phyloP scores from a whole-genome alignment of 2,797 vertebrate species.

The Oophaga sylvatica region DNA sequence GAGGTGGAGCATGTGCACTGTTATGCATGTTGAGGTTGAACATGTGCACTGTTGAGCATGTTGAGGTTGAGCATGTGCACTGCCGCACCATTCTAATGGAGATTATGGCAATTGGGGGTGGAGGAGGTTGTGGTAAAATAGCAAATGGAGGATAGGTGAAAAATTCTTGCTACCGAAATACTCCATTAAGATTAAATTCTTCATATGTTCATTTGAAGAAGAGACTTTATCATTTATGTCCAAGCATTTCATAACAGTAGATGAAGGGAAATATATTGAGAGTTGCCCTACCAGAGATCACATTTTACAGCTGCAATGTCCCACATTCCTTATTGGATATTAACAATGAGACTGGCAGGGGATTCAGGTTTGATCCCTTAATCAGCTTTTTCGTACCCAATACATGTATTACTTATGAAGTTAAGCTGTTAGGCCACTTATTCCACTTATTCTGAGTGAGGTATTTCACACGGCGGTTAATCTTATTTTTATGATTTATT shows the following conservation, averaged over 20 bases:
- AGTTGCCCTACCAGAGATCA: background rate
- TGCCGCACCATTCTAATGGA: too few species aligned
- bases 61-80: too few species aligned
- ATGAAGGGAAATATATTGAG: background rate
- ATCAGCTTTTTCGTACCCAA: slow-evolving; percentile 47
- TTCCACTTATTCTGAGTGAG: background rate
- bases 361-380: slow-evolving; percentile 52
- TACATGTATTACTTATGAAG: slow-evolving; percentile 51
- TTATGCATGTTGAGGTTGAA: too few species aligned
- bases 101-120: too few species aligned
- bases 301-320: background rate
- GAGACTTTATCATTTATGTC: background rate
- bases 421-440: slow-evolving; percentile 37
- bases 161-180: too few species aligned
- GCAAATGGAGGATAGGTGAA: too few species aligned
- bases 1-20: too few species aligned
- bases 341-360: background rate
- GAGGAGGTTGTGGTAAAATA: too few species aligned
- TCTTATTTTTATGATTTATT: slow-evolving; percentile 12
- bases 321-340: slow-evolving; percentile 49
- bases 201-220: background rate
- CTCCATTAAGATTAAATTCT: too few species aligned
- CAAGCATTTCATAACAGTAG: background rate
- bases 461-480: slow-evolving; percentile 23
- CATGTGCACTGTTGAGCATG: too few species aligned